Evolutionary conservation across 2,797 vertebrate species (phyloP).

Genomic region (Tachyglossus aculeatus): DNA sequence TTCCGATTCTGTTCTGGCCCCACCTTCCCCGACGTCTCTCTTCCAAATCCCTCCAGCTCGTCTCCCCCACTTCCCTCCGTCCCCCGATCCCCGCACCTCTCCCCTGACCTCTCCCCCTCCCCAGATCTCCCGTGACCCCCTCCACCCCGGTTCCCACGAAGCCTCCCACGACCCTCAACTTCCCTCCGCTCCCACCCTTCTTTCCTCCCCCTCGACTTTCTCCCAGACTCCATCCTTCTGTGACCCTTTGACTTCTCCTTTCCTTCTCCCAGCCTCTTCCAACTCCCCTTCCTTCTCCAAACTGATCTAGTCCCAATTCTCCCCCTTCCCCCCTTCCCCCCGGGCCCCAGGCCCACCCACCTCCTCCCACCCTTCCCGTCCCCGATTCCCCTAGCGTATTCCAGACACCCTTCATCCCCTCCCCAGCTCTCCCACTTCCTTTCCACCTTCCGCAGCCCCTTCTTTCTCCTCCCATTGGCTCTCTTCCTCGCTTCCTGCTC

Average conservation of each 20-base stretch:
- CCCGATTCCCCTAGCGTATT: too few relatives aligned
- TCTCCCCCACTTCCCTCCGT: neutral
- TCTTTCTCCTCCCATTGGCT: slow-evolving; percentile 41
- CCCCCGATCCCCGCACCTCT: slow-evolving; percentile 56
- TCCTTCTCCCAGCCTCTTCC: slow-evolving; percentile 68
- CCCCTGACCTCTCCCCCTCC: slow-evolving; percentile 80
- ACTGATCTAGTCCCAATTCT: neutral
- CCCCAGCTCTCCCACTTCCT: slow-evolving; percentile 7
- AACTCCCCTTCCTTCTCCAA: neutral
- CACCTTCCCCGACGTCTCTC: slow-evolving; percentile 69
- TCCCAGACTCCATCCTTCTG: slow-evolving; percentile 74
- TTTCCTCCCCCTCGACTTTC: slow-evolving; percentile 78
- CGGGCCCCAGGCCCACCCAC: neutral
- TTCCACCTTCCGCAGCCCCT: slow-evolving; percentile 30
- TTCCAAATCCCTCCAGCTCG: slow-evolving; percentile 42
- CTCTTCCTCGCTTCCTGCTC: slow-evolving; percentile 29
- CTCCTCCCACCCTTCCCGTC: too few relatives aligned
- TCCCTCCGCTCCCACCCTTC: neutral
- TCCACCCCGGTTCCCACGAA: too few relatives aligned
- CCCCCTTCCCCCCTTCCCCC: neutral
- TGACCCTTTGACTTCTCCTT: too few relatives aligned
- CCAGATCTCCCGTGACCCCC: slow-evolving; percentile 44
- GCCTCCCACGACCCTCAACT: neutral
- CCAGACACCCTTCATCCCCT: too few relatives aligned
- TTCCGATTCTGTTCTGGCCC: too few relatives aligned